phyloP scores from a whole-genome alignment of 2,797 vertebrate species.

The Gila robusta region DNA sequence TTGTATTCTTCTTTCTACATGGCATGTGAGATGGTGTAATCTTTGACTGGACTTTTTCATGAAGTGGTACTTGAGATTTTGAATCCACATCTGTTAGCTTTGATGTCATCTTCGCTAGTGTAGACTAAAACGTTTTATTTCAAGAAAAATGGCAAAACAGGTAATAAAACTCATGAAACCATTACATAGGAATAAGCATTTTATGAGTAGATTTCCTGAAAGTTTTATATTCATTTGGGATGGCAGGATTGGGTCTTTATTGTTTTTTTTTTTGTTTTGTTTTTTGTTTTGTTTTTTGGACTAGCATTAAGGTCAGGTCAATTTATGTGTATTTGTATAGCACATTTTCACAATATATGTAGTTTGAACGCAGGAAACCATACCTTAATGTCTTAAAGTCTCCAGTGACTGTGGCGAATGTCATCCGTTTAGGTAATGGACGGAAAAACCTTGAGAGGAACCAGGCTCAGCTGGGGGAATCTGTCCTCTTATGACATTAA shows the following conservation, averaged over 20 bases:
- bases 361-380: neutral
- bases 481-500: slow-evolving; percentile 8
- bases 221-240: neutral
- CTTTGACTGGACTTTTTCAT: neutral
- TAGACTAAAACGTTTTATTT: neutral
- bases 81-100: neutral
- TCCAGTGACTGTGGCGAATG: neutral
- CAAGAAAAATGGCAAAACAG: neutral
- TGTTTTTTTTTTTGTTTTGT: neutral
- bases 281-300: neutral
- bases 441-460: neutral
- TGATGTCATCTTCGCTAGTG: neutral
- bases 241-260: neutral
- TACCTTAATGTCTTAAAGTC: neutral
- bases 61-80: neutral
- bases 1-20: neutral
- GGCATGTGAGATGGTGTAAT: neutral
- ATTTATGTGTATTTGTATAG: neutral
- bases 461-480: neutral
- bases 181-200: neutral
- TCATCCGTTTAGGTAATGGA: slow-evolving; percentile 1
- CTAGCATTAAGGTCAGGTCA: neutral
- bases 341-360: neutral
- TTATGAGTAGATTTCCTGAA: neutral
- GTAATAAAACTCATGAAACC: neutral